Evolutionary conservation across 1,140 invertebrate genomes (phyloP), one percentile per base, ranked within the genome.

Genomic region (Cydia amplana): DNA sequence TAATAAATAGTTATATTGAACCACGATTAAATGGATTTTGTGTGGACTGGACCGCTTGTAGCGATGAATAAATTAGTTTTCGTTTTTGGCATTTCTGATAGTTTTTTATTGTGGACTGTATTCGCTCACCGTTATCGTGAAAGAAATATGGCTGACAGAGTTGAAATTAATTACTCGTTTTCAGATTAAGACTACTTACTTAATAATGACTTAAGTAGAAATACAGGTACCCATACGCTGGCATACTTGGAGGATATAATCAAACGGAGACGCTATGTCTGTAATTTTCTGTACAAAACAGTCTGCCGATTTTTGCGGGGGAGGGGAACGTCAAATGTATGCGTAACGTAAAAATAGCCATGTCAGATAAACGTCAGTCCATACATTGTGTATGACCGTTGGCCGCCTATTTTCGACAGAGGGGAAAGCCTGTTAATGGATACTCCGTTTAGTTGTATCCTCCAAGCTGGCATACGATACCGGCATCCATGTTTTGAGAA

Each of bases 1-100:
- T 83, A 85, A 87, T 82, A 82, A 83, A 88, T 86, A 84, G 85
- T 85, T 86, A 76, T 85, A 84, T 87, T 87, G 87, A 88, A 88
- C 87, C 78, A 83, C 79, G 75, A 82, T 82, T 76, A 80, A 81
- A 80, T 79, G 79, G 75, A 80, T 81, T 80, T 78, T 64, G 76
- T 77, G 74, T 73, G 49, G 75, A 49, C 46, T 74, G 60, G 74
- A 49, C 46, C 51, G 75, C 55, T 78, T 78, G 74, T 77, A 74
- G 70, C 55, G 73, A 74, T 72, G 81, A 81, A 84, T 85, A 86
- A 83, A 82, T 85, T 84, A 83, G 73, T 43, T 72, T 76, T 70
- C 65, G 0, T 36, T 12, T 43, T 70, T 40, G 64, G 28, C 28
- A 36, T 67, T 67, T 40, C 28, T 67, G 28, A 14, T 36, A 20